Evolutionary conservation across 2,888 invertebrate genomes (phyloP).

Genomic region (Cephus spinipes): DNA sequence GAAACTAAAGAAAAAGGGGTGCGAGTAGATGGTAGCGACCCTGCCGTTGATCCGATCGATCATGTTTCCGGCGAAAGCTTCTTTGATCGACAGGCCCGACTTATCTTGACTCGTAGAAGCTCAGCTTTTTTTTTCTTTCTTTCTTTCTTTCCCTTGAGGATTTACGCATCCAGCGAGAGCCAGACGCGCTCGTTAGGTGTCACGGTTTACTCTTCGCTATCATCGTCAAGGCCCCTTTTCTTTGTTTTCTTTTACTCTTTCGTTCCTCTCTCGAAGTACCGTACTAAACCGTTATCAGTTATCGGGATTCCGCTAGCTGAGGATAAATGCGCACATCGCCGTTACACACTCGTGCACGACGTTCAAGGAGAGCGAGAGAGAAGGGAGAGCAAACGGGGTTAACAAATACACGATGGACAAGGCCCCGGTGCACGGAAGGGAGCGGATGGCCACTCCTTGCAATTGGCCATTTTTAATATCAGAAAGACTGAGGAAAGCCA

Average conservation of each 20-base stretch:
- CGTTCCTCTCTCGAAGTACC: background rate
- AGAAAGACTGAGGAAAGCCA: background rate
- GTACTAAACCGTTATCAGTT: background rate
- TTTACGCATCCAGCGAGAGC: background rate
- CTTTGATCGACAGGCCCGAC: background rate
- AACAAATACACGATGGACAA: background rate
- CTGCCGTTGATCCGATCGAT: background rate
- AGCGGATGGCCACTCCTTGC: background rate
- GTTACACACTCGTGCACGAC: background rate
- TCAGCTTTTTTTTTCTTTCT: background rate
- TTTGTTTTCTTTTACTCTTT: background rate
- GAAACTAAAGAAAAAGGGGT: background rate
- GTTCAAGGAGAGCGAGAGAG: background rate
- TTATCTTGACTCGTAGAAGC: background rate
- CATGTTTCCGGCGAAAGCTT: background rate
- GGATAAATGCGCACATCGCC: background rate
- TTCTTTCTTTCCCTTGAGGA: background rate
- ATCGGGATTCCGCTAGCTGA: background rate
- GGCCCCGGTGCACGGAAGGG: background rate
- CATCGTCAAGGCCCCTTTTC: background rate
- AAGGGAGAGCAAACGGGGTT: background rate
- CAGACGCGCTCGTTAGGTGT: background rate
- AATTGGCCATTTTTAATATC: background rate
- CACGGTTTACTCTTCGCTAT: background rate
- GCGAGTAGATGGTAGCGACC: background rate